A percentile compares a stretch with the other conserved stretches of the same genome.
Conservation (phyloP, 2,113 vertebrate species). For the Tenebrosternarchus preto region DNA sequence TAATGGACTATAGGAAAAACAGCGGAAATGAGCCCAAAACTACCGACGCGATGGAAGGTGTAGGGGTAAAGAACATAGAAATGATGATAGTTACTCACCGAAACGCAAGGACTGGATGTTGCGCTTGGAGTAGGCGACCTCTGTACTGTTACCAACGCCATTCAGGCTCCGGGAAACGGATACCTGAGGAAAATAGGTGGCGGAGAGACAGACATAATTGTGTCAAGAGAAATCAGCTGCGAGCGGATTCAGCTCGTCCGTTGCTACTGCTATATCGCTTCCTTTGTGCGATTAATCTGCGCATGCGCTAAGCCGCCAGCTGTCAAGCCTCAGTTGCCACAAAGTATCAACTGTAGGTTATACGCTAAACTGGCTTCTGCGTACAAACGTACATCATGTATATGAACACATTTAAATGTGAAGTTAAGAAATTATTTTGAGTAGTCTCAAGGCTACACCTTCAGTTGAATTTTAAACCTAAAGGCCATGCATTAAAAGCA, state of each 20-base stretch:
- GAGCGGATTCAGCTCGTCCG: conserved; percentile 43
- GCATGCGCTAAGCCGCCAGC: conserved; percentile 68
- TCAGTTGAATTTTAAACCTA: no score
- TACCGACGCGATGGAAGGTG: conserved; percentile 28
- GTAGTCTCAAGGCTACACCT: no score
- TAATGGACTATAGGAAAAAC: conserved; percentile 66
- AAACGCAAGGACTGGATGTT: conserved; percentile 92
- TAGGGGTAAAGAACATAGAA: conserved; percentile 53
- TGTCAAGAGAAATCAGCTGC: conserved; percentile 53
- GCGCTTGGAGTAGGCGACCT: conserved; percentile 93
- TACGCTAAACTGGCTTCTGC: background rate
- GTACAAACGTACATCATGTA: background rate
- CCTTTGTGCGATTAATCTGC: conserved; percentile 60
- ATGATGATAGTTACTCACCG: conserved; percentile 78
- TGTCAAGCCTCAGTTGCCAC: conserved; percentile 62
- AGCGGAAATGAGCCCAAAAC: conserved; percentile 59
- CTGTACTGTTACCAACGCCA: conserved; percentile 96
- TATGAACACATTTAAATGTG: conserved; percentile 8
- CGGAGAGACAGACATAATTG: conserved; percentile 68
- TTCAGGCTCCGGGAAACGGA: conserved; percentile 74
- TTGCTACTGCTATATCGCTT: conserved; percentile 72
- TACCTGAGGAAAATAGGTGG: conserved; percentile 58
- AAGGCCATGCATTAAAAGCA: no score
- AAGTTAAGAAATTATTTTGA: no score
- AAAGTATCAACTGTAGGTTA: conserved; percentile 53